phyloP scores from a whole-genome alignment of 2,888 invertebrate species.

The Celastrina argiolus region DNA sequence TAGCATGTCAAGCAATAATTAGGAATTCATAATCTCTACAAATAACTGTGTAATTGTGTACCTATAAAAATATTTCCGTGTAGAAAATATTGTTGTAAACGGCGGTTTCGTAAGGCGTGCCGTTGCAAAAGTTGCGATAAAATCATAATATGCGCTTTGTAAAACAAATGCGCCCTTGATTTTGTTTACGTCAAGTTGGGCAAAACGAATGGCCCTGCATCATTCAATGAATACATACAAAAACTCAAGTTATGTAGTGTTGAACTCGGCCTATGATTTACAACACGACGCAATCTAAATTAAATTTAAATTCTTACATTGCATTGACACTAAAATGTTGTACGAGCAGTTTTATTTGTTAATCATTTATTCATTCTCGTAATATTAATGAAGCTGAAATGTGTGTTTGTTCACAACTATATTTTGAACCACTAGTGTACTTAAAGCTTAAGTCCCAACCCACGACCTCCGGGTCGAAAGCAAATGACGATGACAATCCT shows the following conservation, averaged over 20 bases:
- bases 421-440: not conserved
- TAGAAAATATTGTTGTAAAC: slow-evolving; percentile 6
- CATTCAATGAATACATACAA: not conserved
- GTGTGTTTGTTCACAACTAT: not conserved
- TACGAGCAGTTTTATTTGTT: not conserved
- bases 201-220: slow-evolving; percentile 5
- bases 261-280: not conserved
- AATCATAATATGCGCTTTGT: slow-evolving; percentile 33
- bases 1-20: no score
- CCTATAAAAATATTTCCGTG: not conserved
- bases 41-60: no score
- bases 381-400: not conserved
- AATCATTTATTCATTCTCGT: not conserved
- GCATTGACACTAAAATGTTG: slow-evolving; percentile 4
- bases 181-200: slow-evolving; percentile 18
- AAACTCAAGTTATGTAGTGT: not conserved
- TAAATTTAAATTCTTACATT: slow-evolving; percentile 14
- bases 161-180: slow-evolving; percentile 34
- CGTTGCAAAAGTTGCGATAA: slow-evolving; percentile 39
- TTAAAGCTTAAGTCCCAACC: not conserved
- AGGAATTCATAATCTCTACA: no score
- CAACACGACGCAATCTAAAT: not conserved
- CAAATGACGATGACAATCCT: no score
- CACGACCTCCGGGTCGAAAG: no score
- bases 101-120: slow-evolving; percentile 27